Conservation (phyloP, 2,797 vertebrate genomes). For the Halcyon chelicuti region DNA sequence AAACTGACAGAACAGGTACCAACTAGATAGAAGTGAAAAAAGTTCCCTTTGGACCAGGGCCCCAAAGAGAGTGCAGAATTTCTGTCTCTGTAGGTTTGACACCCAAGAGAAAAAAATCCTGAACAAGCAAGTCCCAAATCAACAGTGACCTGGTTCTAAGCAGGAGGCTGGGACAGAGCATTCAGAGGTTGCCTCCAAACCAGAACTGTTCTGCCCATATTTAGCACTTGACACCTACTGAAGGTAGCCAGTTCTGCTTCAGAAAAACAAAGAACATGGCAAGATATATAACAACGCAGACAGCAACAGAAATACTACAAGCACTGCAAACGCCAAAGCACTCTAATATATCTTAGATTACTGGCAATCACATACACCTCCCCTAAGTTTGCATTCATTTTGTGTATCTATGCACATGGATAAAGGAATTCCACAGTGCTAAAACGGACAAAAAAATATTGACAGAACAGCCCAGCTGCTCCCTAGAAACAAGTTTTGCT, state of each 20-base stretch:
- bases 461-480: not conserved
- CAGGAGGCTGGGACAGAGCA: not conserved
- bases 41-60: not conserved
- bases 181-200: not conserved
- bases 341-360: not conserved
- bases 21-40: not conserved
- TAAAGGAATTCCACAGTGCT: not conserved
- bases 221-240: not conserved
- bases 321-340: not conserved
- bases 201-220: not conserved
- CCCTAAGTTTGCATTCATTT: not conserved
- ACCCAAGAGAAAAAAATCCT: not conserved
- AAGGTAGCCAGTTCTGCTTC: not conserved
- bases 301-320: not conserved
- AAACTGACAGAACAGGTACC: not conserved
- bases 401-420: not conserved
- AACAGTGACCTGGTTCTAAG: not conserved
- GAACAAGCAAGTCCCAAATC: not conserved
- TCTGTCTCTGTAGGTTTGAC: not conserved
- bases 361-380: not conserved
- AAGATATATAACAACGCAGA: not conserved
- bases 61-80: not conserved
- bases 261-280: not conserved
- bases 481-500: not conserved
- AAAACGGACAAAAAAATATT: not conserved